Evolutionary conservation across 2,113 vertebrate species (phyloP).

Genomic region (Lagopus muta): DNA sequence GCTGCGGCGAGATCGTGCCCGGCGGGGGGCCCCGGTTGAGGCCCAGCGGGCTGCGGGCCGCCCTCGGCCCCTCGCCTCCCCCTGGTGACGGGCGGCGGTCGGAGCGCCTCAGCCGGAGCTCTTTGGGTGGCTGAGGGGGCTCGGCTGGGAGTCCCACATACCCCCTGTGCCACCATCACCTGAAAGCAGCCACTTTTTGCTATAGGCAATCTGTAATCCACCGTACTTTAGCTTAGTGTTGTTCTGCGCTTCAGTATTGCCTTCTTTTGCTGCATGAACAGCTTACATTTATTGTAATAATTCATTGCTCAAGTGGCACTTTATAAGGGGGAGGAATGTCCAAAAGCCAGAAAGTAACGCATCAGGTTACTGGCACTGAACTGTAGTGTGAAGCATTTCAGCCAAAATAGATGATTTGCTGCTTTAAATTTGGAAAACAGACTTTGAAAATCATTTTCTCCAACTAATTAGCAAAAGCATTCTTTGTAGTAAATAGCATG

Average conservation of each 20-base stretch:
- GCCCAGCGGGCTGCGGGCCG: too few relatives aligned
- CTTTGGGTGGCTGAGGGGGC: too few relatives aligned
- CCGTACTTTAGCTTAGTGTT: fast-evolving
- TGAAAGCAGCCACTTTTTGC: not conserved
- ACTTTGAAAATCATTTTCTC: not conserved
- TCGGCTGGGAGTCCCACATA: fast-evolving
- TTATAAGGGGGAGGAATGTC: not conserved
- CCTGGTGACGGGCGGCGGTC: not conserved
- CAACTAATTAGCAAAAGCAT: fast-evolving
- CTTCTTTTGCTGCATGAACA: not conserved
- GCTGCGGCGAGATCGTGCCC: too few relatives aligned
- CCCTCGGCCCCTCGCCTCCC: not conserved
- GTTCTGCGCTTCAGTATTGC: fast-evolving
- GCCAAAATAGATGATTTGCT: not conserved
- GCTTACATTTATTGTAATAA: fast-evolving
- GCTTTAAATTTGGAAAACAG: not conserved
- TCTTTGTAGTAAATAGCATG: not conserved
- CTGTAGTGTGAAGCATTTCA: not conserved
- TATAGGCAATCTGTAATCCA: fast-evolving
- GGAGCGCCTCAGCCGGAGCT: not conserved
- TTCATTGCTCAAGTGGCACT: not conserved
- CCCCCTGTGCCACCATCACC: not conserved
- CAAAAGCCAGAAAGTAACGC: not conserved
- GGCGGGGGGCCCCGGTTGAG: not conserved
- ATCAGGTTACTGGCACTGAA: not conserved